Percentiles rank a stretch among this genome's conserved stretches.
These are phyloP conservation scores for Gyrodactylus bullatarudis DNA, from an alignment of 1,140 invertebrate genomes.

Conservation along the genomic window DNA sequence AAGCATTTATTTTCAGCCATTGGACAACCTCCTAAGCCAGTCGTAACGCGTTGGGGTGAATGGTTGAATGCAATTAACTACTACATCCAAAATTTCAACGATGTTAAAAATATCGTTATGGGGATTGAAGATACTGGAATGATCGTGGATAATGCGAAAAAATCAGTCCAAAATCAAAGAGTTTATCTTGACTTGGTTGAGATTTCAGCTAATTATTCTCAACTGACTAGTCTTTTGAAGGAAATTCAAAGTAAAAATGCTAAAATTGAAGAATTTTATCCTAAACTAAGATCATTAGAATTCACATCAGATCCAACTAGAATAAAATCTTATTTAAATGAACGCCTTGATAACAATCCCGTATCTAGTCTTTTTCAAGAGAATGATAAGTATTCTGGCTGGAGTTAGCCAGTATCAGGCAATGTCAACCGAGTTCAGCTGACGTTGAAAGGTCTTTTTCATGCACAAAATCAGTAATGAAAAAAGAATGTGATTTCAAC, in stretches of 20 bases:
- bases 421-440: too few relatives aligned
- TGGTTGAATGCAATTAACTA: not conserved
- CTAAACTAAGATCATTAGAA: too few relatives aligned
- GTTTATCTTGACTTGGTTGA: not conserved
- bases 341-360: too few relatives aligned
- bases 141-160: not conserved
- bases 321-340: too few relatives aligned
- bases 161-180: not conserved
- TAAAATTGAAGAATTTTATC: too few relatives aligned
- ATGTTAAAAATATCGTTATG: not conserved
- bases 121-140: not conserved
- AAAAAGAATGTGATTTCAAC: too few relatives aligned
- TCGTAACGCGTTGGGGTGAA: not conserved
- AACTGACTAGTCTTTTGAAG: not conserved
- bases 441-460: too few relatives aligned
- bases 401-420: too few relatives aligned
- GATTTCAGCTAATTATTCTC: not conserved
- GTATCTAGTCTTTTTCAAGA: too few relatives aligned
- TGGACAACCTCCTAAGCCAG: not conserved
- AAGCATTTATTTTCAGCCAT: not conserved
- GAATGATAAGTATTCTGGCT: too few relatives aligned
- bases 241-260: not conserved
- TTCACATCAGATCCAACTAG: too few relatives aligned
- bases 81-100: not conserved
- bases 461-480: too few relatives aligned